phyloP scores from a whole-genome alignment of 2,797 vertebrate species.

The Lacerta bilineata region DNA sequence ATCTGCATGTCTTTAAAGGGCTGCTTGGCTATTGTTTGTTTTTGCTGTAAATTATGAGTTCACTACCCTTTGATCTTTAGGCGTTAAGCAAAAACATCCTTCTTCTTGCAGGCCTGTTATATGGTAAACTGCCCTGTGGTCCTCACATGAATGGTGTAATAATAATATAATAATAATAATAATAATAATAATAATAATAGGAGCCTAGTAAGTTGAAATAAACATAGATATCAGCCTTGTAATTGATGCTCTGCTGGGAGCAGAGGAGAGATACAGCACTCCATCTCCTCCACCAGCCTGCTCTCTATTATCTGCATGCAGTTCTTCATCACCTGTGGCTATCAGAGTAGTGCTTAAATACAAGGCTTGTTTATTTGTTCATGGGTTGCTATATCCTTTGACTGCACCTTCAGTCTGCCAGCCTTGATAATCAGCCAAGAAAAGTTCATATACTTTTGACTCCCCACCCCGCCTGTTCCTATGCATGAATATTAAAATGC shows the following conservation, averaged over 20 bases:
- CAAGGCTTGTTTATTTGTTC: background rate
- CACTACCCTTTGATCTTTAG: too few species aligned
- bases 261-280: background rate
- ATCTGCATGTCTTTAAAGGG: too few species aligned
- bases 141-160: too few species aligned
- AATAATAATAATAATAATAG: too few species aligned
- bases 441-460: background rate
- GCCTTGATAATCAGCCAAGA: background rate
- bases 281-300: background rate
- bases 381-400: background rate
- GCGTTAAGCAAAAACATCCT: too few species aligned
- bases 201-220: too few species aligned
- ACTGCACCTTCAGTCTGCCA: background rate
- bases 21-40: too few species aligned
- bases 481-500: slow-evolving; percentile 18
- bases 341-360: background rate
- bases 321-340: background rate
- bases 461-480: background rate
- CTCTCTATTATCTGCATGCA: background rate
- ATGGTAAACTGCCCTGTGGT: too few species aligned
- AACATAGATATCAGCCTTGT: too few species aligned
- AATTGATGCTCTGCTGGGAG: background rate
- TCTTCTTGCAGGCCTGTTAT: too few species aligned
- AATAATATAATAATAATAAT: too few species aligned
- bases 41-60: too few species aligned